A percentile compares a stretch with the other conserved stretches of the same genome.
Evolutionary conservation across 1,140 invertebrate genomes (phyloP).

Genomic region (Eubasilissa regina): DNA sequence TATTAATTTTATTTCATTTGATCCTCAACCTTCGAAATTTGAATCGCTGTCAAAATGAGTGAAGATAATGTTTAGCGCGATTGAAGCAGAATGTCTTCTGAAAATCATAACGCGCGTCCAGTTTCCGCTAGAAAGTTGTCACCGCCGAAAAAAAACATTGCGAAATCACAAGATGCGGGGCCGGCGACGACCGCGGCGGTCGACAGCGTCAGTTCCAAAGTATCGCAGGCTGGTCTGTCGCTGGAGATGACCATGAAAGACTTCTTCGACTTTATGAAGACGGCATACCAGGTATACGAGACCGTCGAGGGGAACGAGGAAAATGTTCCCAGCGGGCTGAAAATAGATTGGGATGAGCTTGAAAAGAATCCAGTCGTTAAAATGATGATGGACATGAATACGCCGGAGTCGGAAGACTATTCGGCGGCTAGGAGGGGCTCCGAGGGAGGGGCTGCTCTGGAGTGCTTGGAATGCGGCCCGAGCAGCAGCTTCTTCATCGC

Average conservation of each 20-base stretch:
- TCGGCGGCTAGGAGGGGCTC: conserved; percentile 44
- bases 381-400: conserved; percentile 63
- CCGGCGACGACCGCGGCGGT: conserved; percentile 43
- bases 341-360: conserved; percentile 78
- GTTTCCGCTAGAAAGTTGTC: not conserved
- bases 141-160: conserved; percentile 7
- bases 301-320: conserved; percentile 75
- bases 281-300: conserved; percentile 79
- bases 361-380: conserved; percentile 65
- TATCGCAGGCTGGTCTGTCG: conserved; percentile 16
- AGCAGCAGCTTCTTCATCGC: conserved; percentile 38
- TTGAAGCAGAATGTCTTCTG: conserved; percentile 1
- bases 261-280: conserved; percentile 82
- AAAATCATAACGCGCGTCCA: conserved; percentile 3
- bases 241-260: conserved; percentile 77
- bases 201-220: conserved; percentile 62
- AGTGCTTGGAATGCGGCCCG: conserved; percentile 15
- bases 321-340: conserved; percentile 71
- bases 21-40: not conserved
- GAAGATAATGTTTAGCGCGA: not conserved
- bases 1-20: not conserved
- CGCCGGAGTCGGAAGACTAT: conserved; percentile 19
- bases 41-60: conserved; percentile 3
- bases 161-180: conserved; percentile 61
- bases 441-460: conserved; percentile 42